A percentile compares a stretch with the other conserved stretches of the same genome.
These are phyloP conservation scores for Andrena chrysosceles DNA, from an alignment of 2,888 invertebrate species.

Conservation along the genomic window DNA sequence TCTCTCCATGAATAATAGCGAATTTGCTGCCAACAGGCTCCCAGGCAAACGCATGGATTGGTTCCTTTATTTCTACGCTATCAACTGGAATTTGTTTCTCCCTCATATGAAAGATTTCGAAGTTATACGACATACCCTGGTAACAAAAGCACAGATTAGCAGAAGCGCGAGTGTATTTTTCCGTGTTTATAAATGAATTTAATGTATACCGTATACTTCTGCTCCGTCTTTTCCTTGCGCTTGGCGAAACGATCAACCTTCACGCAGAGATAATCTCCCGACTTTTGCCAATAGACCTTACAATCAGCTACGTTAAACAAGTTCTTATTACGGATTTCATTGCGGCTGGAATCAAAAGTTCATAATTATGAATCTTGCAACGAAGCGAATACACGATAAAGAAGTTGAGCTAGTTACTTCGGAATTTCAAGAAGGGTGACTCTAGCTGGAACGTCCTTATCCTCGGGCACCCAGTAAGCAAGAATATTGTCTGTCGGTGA, in stretches of 20 bases:
- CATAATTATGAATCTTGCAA: slow-evolving; percentile 10
- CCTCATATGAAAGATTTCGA: slow-evolving; percentile 99
- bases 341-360: slow-evolving; percentile 86
- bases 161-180: not conserved
- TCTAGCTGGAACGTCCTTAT: slow-evolving; percentile 97
- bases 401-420: slow-evolving; percentile 84
- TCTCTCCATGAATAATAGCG: slow-evolving; percentile 98
- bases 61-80: slow-evolving; percentile 97
- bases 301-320: slow-evolving; percentile 99
- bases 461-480: slow-evolving; percentile 99
- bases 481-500: slow-evolving; percentile 98
- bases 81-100: slow-evolving; percentile 99
- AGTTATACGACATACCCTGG: slow-evolving; percentile 97
- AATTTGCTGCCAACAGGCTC: slow-evolving; percentile 98
- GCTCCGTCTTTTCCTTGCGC: slow-evolving; percentile 96
- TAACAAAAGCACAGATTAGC: slow-evolving; percentile 36
- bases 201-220: slow-evolving; percentile 92
- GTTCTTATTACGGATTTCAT: slow-evolving; percentile 96
- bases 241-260: slow-evolving; percentile 96
- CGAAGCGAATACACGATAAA: not conserved
- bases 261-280: slow-evolving; percentile 98
- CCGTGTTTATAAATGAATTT: not conserved
- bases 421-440: slow-evolving; percentile 97
- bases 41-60: slow-evolving; percentile 98
- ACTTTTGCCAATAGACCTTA: slow-evolving; percentile 99